Conservation (phyloP, 37 sponge, comb jelly and placozoan genomes). For the Eunapius fragilis region DNA sequence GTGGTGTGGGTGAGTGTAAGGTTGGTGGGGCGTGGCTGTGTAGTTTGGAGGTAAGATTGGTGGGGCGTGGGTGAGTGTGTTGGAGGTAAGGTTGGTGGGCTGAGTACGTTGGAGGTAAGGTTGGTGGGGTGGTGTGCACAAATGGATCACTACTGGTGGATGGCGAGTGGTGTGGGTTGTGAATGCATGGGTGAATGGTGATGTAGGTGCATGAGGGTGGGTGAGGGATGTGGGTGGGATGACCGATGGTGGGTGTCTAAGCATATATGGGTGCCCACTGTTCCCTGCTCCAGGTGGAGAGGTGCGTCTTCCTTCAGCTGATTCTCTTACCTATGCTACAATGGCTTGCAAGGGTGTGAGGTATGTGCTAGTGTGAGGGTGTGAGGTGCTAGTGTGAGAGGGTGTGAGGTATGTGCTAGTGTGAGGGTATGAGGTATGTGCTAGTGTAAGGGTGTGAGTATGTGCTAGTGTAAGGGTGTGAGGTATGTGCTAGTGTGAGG, state of each 20-base stretch:
- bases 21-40: background rate
- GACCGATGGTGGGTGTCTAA: background rate
- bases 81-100: too few species aligned
- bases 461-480: background rate
- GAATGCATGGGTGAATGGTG: background rate
- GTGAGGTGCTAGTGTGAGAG: background rate
- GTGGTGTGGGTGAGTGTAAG: background rate
- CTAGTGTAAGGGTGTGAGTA: background rate
- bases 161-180: too few species aligned
- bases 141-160: too few species aligned
- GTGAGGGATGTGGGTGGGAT: background rate
- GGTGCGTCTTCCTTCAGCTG: constrained; percentile 27
- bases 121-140: background rate
- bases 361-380: background rate
- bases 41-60: too few species aligned
- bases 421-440: too few species aligned
- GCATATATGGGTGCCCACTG: background rate
- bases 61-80: background rate
- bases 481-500: background rate
- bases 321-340: constrained; percentile 45
- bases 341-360: constrained; percentile 73
- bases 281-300: constrained; percentile 49
- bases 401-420: too few species aligned
- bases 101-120: background rate
- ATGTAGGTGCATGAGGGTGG: background rate